phyloP scores from a whole-genome alignment of 2,797 vertebrate genomes.

The Lagorchestes hirsutus region DNA sequence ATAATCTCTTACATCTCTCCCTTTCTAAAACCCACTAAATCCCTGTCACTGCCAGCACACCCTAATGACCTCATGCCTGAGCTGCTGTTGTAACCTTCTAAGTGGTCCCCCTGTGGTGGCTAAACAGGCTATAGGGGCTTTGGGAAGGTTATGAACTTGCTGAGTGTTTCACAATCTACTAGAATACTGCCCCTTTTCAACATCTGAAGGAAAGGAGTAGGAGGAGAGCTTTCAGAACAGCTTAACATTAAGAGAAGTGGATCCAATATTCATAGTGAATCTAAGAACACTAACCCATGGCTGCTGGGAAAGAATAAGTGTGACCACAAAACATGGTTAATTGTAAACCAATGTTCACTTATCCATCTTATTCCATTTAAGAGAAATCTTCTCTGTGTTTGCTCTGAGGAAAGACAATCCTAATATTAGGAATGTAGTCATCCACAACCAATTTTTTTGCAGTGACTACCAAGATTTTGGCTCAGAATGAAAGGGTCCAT shows the following conservation, averaged over 20 bases:
- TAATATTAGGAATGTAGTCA: conserved; percentile 42
- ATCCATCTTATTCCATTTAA: conserved; percentile 42
- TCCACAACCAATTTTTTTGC: conserved; percentile 38
- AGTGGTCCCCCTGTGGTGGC: neutral
- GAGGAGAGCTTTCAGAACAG: conserved; percentile 52
- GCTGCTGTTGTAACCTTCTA: neutral
- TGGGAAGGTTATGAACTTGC: neutral
- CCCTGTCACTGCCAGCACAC: neutral
- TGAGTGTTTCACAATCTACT: conserved; percentile 15
- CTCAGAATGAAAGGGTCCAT: neutral
- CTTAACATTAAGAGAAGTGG: conserved; percentile 49
- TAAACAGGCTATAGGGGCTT: neutral
- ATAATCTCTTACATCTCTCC: conserved; percentile 14
- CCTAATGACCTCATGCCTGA: conserved; percentile 4
- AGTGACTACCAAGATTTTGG: conserved; percentile 28
- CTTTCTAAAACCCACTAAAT: neutral
- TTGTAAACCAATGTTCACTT: conserved; percentile 23
- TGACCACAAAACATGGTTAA: conserved; percentile 44
- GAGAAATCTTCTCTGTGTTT: conserved; percentile 6
- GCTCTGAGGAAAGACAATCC: conserved; percentile 46
- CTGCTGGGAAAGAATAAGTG: conserved; percentile 34
- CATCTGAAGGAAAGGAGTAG: conserved; percentile 14
- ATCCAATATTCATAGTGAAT: neutral
- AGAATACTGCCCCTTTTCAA: conserved; percentile 34
- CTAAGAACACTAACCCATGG: conserved; percentile 27